phyloP scores from a whole-genome alignment of 1,140 invertebrate genomes.

The Neuroterus valhalla region DNA sequence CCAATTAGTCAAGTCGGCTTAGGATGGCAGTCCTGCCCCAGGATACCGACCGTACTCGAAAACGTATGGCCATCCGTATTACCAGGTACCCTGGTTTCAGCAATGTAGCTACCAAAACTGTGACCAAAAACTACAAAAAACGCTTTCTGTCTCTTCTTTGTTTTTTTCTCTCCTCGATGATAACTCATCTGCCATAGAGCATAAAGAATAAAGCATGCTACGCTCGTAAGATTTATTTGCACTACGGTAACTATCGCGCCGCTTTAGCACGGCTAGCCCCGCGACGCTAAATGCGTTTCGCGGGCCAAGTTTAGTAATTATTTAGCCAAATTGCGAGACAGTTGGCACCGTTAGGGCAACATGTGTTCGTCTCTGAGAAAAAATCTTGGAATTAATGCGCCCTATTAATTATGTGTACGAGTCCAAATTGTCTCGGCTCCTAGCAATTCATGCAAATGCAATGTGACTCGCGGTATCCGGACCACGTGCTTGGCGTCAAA shows the following conservation, averaged over 20 bases:
- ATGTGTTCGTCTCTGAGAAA: slow-evolving; percentile 68
- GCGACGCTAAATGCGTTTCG: slow-evolving; percentile 45
- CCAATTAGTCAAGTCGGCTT: slow-evolving; percentile 76
- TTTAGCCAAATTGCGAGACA: slow-evolving; percentile 74
- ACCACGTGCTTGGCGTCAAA: neutral
- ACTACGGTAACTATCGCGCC: neutral
- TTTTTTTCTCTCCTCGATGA: too few species aligned
- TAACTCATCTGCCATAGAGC: too few species aligned
- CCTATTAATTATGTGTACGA: slow-evolving; percentile 75
- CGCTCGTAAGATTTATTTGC: neutral
- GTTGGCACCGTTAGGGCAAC: slow-evolving; percentile 68
- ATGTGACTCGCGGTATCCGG: slow-evolving; percentile 41
- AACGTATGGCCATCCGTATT: slow-evolving; percentile 11
- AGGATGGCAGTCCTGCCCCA: slow-evolving; percentile 68
- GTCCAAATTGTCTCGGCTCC: slow-evolving; percentile 65
- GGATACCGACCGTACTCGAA: slow-evolving; percentile 48
- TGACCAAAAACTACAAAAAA: too few species aligned
- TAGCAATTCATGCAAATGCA: slow-evolving; percentile 63
- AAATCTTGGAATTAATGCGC: slow-evolving; percentile 72
- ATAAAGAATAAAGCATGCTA: too few species aligned
- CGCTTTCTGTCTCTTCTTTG: too few species aligned
- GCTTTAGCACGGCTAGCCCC: slow-evolving; percentile 14
- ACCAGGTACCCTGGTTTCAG: neutral
- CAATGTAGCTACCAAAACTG: too few species aligned
- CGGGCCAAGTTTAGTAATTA: slow-evolving; percentile 72